Percentiles rank a stretch among this genome's conserved stretches.
These are phyloP conservation scores for Scomber colias DNA, from an alignment of 2,113 vertebrate genomes.

Conservation along the genomic window DNA sequence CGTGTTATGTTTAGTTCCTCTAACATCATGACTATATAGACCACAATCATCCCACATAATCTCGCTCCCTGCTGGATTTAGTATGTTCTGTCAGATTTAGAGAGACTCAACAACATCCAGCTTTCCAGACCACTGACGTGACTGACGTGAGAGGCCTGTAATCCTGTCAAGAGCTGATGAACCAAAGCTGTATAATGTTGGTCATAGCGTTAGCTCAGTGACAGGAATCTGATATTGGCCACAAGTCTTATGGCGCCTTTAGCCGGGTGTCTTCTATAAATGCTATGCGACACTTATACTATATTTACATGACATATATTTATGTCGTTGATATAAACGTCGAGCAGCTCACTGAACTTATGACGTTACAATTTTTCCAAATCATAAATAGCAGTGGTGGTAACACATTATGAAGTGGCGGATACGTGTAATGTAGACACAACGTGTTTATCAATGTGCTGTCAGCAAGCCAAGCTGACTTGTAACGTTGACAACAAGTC, in stretches of 20 bases:
- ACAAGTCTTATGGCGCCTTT: background rate
- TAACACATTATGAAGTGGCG: rapidly evolving
- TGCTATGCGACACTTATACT: background rate
- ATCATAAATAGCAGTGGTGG: background rate
- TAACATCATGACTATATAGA: conserved; percentile 17
- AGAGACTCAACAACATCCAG: background rate
- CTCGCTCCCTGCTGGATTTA: background rate
- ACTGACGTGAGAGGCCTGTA: conserved; percentile 26
- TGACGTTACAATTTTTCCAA: background rate
- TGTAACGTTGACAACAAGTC: conserved; percentile 25
- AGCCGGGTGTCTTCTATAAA: background rate
- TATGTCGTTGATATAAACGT: background rate
- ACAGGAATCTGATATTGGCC: background rate
- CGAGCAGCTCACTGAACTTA: background rate
- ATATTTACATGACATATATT: too few species aligned
- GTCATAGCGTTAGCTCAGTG: background rate
- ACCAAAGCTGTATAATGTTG: conserved; percentile 22
- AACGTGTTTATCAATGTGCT: background rate
- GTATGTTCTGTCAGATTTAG: conserved; percentile 5
- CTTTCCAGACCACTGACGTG: conserved; percentile 1
- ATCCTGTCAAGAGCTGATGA: conserved; percentile 56
- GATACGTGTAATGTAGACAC: background rate
- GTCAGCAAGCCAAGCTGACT: conserved; percentile 21
- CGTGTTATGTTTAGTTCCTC: background rate
- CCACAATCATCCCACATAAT: conserved; percentile 6